Conservation (phyloP, 2,888 invertebrate species). For the Dicyrtomina minuta region DNA sequence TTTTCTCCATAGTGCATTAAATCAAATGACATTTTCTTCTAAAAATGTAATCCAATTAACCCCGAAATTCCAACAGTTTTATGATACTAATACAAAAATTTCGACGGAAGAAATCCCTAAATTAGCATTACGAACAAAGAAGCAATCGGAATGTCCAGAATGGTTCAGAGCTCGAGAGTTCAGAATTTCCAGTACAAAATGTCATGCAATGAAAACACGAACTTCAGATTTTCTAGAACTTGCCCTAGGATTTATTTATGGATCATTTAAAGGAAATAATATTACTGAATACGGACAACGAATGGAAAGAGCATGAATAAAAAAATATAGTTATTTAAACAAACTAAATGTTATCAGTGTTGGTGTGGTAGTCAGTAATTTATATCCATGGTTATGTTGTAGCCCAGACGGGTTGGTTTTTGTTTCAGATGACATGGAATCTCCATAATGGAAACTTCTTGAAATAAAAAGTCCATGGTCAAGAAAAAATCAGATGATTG, state of each 20-base stretch:
- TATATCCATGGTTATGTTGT: neutral
- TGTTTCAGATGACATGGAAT: too few species aligned
- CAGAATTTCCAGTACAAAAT: neutral
- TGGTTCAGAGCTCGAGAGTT: neutral
- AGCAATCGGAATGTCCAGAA: neutral
- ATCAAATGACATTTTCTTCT: too few species aligned
- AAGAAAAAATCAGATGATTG: too few species aligned
- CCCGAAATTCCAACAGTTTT: too few species aligned
- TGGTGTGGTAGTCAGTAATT: neutral
- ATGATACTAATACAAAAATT: too few species aligned
- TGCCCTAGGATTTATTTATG: neutral
- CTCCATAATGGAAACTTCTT: neutral
- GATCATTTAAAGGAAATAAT: neutral
- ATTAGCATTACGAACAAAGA: neutral
- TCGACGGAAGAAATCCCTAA: neutral
- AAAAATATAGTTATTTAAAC: neutral
- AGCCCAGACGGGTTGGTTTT: slow-evolving; percentile 1
- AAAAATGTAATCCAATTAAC: too few species aligned
- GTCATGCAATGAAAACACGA: neutral
- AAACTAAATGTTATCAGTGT: neutral
- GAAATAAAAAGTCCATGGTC: neutral
- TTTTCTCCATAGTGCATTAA: too few species aligned
- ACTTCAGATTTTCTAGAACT: neutral
- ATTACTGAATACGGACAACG: neutral
- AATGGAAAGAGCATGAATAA: neutral